These are phyloP conservation scores for Andrena hattorfiana DNA, from an alignment of 2,888 invertebrate genomes.

Conservation along the genomic window DNA sequence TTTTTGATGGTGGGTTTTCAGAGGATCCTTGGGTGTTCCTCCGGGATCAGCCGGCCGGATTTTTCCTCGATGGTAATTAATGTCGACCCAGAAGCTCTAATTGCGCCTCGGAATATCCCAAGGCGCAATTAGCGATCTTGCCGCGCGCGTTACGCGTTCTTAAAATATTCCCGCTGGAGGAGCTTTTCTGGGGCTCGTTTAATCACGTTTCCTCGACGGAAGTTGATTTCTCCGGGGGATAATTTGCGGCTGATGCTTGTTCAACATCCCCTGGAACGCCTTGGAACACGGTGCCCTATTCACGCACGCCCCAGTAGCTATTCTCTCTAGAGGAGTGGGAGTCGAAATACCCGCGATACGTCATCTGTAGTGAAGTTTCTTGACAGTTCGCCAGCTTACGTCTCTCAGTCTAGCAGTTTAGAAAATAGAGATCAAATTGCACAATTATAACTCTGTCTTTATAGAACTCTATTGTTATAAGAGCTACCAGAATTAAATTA, in stretches of 20 bases:
- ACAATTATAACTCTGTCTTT: too few species aligned
- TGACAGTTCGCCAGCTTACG: neutral
- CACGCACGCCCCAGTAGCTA: neutral
- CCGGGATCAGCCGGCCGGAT: neutral
- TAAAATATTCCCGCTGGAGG: conserved; percentile 24
- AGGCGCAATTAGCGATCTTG: conserved; percentile 3
- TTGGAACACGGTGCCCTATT: neutral
- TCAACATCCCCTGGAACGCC: conserved; percentile 5
- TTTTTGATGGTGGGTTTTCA: neutral
- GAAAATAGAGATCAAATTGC: too few species aligned
- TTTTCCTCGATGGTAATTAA: conserved; percentile 6
- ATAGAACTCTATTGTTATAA: too few species aligned
- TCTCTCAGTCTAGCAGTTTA: too few species aligned
- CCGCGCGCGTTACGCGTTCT: conserved; percentile 12
- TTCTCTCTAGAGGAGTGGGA: neutral
- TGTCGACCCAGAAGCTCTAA: conserved; percentile 26
- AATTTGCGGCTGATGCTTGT: neutral
- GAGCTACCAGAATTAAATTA: too few species aligned
- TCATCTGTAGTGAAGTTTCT: neutral
- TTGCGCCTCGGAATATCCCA: conserved; percentile 21
- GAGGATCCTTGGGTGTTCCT: neutral
- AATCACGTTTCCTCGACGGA: conserved; percentile 30
- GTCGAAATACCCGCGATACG: neutral
- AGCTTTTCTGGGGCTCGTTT: conserved; percentile 17
- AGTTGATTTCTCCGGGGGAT: conserved; percentile 19